Evolutionary conservation across 2,797 vertebrate species (phyloP).

Genomic region (Acanthornis magna): DNA sequence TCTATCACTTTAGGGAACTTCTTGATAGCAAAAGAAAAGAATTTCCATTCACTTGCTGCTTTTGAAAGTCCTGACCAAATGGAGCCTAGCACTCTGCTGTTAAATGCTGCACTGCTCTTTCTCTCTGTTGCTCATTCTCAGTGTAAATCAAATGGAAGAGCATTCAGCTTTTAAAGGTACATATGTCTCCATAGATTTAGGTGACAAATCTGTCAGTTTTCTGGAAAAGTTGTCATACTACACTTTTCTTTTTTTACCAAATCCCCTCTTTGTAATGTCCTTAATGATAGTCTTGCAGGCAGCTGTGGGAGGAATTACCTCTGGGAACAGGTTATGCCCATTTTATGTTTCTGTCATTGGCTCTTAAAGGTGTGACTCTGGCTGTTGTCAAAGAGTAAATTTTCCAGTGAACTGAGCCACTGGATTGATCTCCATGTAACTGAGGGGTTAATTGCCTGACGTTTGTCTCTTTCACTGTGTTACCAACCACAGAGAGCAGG

Average conservation of each 20-base stretch:
- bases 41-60: not conserved
- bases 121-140: not conserved
- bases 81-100: not conserved
- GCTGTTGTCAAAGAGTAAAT: not conserved
- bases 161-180: not conserved
- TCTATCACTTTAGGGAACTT: not conserved
- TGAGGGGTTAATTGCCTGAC: not conserved
- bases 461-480: not conserved
- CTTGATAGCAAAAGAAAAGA: not conserved
- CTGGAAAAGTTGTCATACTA: not conserved
- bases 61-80: slow-evolving; percentile 4
- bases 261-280: not conserved
- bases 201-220: not conserved
- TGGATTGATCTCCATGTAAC: not conserved
- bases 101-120: not conserved
- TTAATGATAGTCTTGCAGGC: not conserved
- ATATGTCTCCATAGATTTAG: not conserved
- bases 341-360: not conserved
- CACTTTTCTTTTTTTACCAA: not conserved
- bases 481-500: not conserved
- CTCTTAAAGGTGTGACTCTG: not conserved
- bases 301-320: not conserved
- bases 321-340: not conserved
- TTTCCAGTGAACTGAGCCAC: not conserved
- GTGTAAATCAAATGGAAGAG: not conserved